A percentile compares a stretch with the other conserved stretches of the same genome.
phyloP scores from a whole-genome alignment of 2,797 vertebrate genomes.

The Macropus fuliginosus region DNA sequence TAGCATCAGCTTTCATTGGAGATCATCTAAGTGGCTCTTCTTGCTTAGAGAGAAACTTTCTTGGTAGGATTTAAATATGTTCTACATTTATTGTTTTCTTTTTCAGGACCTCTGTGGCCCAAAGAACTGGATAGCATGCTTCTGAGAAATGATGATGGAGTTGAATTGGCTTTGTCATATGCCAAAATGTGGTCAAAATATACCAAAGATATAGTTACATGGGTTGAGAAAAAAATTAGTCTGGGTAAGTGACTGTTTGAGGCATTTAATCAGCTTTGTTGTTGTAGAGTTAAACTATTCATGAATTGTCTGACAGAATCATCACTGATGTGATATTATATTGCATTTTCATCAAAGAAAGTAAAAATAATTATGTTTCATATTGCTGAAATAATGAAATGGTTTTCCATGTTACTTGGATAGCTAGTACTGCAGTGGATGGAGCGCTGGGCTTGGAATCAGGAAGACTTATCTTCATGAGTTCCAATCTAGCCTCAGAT shows the following conservation, averaged over 20 bases:
- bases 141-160: conserved; percentile 91
- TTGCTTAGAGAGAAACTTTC: conserved; percentile 76
- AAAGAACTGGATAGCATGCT: conserved; percentile 92
- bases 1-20: conserved; percentile 86
- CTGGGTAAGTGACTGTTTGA: conserved; percentile 91
- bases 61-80: conserved; percentile 77
- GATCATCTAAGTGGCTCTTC: conserved; percentile 82
- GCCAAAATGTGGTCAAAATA: conserved; percentile 99
- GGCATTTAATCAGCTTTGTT: conserved; percentile 82
- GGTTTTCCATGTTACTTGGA: conserved; percentile 28
- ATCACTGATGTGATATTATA: conserved; percentile 83
- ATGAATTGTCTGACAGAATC: conserved; percentile 81
- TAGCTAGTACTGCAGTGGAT: neutral
- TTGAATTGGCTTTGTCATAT: conserved; percentile 96
- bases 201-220: conserved; percentile 95
- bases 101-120: conserved; percentile 89
- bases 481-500: too few species aligned
- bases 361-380: conserved; percentile 71
- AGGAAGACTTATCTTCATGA: neutral
- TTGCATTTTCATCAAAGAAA: conserved; percentile 77
- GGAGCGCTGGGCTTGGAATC: conserved; percentile 7
- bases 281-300: conserved; percentile 81
- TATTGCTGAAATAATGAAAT: conserved; percentile 71
- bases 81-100: conserved; percentile 77
- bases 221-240: conserved; percentile 96